Evolutionary conservation across 1,140 invertebrate genomes (phyloP).

Genomic region (Euschistus heros): DNA sequence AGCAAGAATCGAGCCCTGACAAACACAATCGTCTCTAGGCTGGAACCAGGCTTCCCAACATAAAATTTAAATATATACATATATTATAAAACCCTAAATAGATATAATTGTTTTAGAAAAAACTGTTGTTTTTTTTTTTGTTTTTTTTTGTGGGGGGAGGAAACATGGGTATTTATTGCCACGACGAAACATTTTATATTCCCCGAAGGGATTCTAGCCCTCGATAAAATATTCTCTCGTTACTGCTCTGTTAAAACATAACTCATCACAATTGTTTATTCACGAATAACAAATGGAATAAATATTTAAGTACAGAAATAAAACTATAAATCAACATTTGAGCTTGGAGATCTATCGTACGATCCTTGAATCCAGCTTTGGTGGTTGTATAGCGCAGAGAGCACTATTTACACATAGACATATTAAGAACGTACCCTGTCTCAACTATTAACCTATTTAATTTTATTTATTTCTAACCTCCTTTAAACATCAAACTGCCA

Average conservation of each 20-base stretch:
- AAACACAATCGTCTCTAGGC: too few relatives aligned
- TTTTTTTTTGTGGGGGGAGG: too few relatives aligned
- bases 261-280: slow-evolving; percentile 1
- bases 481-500: too few relatives aligned
- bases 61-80: slow-evolving; percentile 7
- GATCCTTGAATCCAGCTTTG: too few relatives aligned
- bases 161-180: slow-evolving; percentile 11
- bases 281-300: slow-evolving; percentile 1
- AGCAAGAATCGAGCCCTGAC: too few relatives aligned
- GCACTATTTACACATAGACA: too few relatives aligned
- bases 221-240: background rate
- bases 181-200: background rate
- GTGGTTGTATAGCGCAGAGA: background rate
- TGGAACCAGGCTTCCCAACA: background rate
- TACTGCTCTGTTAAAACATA: background rate
- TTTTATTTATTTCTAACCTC: slow-evolving; percentile 2
- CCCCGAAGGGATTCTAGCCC: background rate
- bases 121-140: too few relatives aligned
- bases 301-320: background rate
- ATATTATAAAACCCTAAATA: slow-evolving; percentile 16
- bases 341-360: background rate
- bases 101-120: slow-evolving; percentile 9
- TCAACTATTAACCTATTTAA: background rate
- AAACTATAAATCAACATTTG: slow-evolving; percentile 12
- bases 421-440: slow-evolving; percentile 2